A percentile compares a stretch with the other conserved stretches of the same genome.
Evolutionary conservation across 2,113 vertebrate species (phyloP).

Genomic region (Sebastes schlegelii): DNA sequence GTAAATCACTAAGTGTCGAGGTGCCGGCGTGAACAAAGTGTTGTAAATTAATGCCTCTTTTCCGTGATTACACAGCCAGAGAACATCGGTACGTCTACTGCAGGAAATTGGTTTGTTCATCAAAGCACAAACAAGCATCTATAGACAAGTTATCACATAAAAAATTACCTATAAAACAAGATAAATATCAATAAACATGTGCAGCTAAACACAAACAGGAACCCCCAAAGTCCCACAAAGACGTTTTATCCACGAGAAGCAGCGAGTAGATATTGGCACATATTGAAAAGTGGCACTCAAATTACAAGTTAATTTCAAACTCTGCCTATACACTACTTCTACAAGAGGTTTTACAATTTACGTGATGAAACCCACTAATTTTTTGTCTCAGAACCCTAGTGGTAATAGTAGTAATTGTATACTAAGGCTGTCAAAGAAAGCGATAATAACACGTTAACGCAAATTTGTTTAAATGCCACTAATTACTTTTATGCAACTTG

Average conservation of each 20-base stretch:
- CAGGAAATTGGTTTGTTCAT: constrained; percentile 3
- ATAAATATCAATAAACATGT: neutral
- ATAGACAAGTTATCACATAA: neutral
- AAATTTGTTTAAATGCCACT: too few relatives aligned
- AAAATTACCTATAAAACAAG: neutral
- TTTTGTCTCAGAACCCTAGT: too few relatives aligned
- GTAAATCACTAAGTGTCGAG: constrained; percentile 32
- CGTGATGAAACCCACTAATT: too few relatives aligned
- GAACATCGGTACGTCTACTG: constrained; percentile 6
- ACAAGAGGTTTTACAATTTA: too few relatives aligned
- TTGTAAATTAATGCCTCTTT: constrained; percentile 19
- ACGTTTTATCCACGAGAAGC: neutral
- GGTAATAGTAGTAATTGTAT: too few relatives aligned
- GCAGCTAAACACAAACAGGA: neutral
- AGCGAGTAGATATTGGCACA: too few relatives aligned
- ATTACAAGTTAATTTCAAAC: too few relatives aligned
- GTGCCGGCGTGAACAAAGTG: constrained; percentile 33
- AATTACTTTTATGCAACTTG: too few relatives aligned
- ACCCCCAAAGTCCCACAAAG: neutral
- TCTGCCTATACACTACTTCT: too few relatives aligned
- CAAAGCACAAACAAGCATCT: neutral
- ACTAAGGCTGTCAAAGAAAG: too few relatives aligned
- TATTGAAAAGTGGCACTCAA: too few relatives aligned
- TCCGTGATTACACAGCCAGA: neutral
- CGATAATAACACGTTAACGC: too few relatives aligned